Evolutionary conservation across 2,113 vertebrate genomes (phyloP), one percentile per base, ranked within the genome.

Genomic region (Ptychochromis oligacanthus): DNA sequence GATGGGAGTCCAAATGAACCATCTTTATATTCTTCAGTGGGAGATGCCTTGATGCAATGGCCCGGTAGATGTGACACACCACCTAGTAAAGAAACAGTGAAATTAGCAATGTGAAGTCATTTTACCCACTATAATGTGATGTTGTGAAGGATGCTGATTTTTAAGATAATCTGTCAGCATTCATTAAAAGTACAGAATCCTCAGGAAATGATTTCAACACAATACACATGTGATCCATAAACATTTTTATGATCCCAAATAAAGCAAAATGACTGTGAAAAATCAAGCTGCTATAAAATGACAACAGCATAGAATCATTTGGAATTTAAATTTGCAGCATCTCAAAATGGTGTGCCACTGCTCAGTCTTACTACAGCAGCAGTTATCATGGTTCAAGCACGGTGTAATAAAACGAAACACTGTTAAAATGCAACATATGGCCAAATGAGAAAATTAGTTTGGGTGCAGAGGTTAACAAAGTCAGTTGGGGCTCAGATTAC

Each of bases 1-100:
- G 98, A 70, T 99, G 98, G 5, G 98, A 99, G 94, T 99, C 98
- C 57, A 99, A 89, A 89, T 99, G 98, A 80, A 99, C 82, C 93
- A 99, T 97, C 70, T 95, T 96, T 60, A 99, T 92, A 83, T 97
- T 93, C 84, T 91, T 94, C 86, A 92, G 84, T 20, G 98, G 98
- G 82, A 99, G 95, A 91, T 99, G 97, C 82, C 96, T 97, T 1
- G 98, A 98, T 58, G 96, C 98, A 76, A 99, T 99, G 80, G 98
- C 97, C 20, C 97, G 96, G 83, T 99, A 99, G 91, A 99, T 98
- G 87, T 96, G 97, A 83, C 94, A 93, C 67, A 99, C 96, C 60
- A 98, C 98, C 98, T 99, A 74, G 60, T 4, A 24, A 79, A 75
- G 1, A 88, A 59, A 60, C 10, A 0, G 22, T 2, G 0, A 26